Conservation (phyloP, 2,888 invertebrate genomes). For the Drosophila atripex region DNA sequence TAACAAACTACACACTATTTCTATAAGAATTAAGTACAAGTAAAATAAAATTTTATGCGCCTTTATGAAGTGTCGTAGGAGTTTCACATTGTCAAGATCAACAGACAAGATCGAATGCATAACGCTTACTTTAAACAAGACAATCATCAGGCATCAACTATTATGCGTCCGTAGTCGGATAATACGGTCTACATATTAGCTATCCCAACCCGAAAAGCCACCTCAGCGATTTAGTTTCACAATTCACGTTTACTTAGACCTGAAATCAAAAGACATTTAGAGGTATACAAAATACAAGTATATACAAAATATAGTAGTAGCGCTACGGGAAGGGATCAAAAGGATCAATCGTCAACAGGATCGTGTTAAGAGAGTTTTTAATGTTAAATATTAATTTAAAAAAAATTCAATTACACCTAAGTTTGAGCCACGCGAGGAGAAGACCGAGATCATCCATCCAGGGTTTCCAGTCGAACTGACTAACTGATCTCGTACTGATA, state of each 20-base stretch:
- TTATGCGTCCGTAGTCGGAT: too few species aligned
- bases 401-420: conserved; percentile 36
- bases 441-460: conserved; percentile 13
- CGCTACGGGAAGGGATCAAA: conserved; percentile 17
- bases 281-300: conserved; percentile 4
- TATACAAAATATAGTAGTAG: conserved; percentile 45
- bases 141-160: too few species aligned
- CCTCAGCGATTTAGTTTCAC: conserved; percentile 7
- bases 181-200: too few species aligned
- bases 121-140: too few species aligned
- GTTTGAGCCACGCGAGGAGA: conserved; percentile 45
- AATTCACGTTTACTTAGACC: conserved; percentile 54
- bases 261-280: conserved; percentile 35
- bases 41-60: too few species aligned
- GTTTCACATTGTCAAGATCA: too few species aligned
- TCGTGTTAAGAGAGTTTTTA: conserved; percentile 23
- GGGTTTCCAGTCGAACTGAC: background rate
- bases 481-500: conserved; percentile 80
- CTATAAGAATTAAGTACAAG: too few species aligned
- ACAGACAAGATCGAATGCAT: too few species aligned
- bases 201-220: background rate
- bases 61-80: too few species aligned
- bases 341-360: background rate
- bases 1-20: too few species aligned
- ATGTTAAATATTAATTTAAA: conserved; percentile 26